Conservation (phyloP, 2,797 vertebrate species). For the Alca torda region DNA sequence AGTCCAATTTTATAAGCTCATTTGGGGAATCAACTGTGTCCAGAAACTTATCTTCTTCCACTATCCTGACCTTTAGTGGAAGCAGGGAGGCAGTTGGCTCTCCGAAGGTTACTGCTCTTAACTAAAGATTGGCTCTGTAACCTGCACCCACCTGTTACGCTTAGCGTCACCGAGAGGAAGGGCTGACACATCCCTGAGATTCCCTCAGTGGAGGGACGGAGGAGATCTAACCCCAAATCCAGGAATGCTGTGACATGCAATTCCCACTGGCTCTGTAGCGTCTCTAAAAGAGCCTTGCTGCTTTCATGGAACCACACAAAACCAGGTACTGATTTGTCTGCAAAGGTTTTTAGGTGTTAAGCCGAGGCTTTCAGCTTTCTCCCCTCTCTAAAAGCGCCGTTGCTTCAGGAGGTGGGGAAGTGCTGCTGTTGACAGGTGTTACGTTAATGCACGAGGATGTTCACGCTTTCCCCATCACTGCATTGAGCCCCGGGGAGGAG, state of each 20-base stretch:
- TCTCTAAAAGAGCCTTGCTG: background rate
- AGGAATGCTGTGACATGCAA: background rate
- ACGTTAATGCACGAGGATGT: background rate
- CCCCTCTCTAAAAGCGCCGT: accelerated
- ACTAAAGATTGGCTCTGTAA: background rate
- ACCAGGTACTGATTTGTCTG: background rate
- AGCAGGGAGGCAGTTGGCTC: background rate
- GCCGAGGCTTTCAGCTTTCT: background rate
- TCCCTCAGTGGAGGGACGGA: background rate
- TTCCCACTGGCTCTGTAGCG: accelerated
- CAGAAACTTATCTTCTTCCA: background rate
- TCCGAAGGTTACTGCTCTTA: background rate
- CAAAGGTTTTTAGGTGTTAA: background rate
- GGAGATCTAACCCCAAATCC: background rate
- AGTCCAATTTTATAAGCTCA: background rate
- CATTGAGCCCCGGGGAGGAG: conserved; percentile 8
- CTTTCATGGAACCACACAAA: background rate
- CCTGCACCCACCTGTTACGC: background rate
- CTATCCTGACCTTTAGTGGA: background rate
- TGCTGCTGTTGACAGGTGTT: background rate
- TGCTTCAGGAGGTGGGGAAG: background rate
- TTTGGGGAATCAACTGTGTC: background rate
- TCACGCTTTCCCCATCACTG: background rate
- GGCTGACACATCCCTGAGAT: background rate
- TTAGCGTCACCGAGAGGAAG: background rate